These are phyloP conservation scores for Paelopatides confundens DNA, from an alignment of 53 echinoderm and acorn worm species.

Conservation along the genomic window DNA sequence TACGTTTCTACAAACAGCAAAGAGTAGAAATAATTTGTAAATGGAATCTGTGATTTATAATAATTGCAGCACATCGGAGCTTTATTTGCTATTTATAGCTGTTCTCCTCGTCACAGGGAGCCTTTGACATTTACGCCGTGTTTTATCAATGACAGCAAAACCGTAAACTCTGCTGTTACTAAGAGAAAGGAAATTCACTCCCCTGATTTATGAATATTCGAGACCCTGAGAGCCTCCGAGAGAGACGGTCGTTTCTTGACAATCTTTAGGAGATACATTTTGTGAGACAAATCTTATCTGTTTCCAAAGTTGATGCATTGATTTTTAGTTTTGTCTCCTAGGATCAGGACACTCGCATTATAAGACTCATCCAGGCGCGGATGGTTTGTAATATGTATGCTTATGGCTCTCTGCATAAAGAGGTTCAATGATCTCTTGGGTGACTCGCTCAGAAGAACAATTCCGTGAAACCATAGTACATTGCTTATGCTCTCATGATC, in stretches of 20 bases:
- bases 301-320: slow-evolving; percentile 9
- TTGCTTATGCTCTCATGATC: no score
- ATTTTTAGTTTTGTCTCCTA: background rate
- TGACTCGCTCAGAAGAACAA: background rate
- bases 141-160: slow-evolving; percentile 44
- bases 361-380: background rate
- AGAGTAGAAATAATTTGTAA: slow-evolving; percentile 47
- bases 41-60: slow-evolving; percentile 52
- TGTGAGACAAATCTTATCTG: slow-evolving; percentile 34
- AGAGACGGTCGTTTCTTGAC: background rate
- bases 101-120: slow-evolving; percentile 16
- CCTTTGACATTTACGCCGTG: slow-evolving; percentile 54
- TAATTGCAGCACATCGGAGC: slow-evolving; percentile 27
- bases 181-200: slow-evolving; percentile 7
- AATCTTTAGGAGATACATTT: background rate
- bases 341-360: background rate
- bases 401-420: background rate
- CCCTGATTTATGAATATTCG: slow-evolving; percentile 41
- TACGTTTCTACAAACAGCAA: slow-evolving; percentile 2
- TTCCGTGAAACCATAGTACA: background rate
- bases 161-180: slow-evolving; percentile 33
- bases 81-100: slow-evolving; percentile 54
- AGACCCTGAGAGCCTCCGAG: slow-evolving; percentile 2
- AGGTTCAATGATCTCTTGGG: background rate
- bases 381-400: background rate